These are phyloP conservation scores for Carlito syrichta DNA, from an alignment of 2,113 vertebrate genomes.

Conservation along the genomic window DNA sequence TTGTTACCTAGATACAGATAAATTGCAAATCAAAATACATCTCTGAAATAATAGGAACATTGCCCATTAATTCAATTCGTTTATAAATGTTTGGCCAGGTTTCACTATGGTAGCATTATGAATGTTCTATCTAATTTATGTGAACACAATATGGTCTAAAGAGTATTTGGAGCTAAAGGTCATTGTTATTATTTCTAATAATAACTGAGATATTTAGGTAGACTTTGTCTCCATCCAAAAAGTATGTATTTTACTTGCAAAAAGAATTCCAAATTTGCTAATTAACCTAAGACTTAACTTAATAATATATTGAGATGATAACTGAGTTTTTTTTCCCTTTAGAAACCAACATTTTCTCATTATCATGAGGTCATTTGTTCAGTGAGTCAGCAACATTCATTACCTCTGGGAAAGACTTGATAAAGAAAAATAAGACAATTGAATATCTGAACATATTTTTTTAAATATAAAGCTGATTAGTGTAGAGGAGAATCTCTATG, in stretches of 20 bases:
- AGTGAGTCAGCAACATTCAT: not conserved
- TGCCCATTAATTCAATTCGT: not conserved
- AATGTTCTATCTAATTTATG: not conserved
- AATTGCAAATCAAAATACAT: conserved; percentile 2
- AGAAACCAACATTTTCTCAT: not conserved
- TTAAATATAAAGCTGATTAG: not conserved
- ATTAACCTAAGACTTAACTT: not conserved
- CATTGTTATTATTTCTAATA: not conserved
- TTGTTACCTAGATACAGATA: not conserved
- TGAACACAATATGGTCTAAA: not conserved
- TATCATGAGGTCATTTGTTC: not conserved
- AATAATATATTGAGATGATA: not conserved
- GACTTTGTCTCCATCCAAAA: not conserved
- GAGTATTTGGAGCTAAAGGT: not conserved
- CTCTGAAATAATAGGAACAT: not conserved
- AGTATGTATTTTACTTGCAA: not conserved
- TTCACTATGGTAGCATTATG: not conserved
- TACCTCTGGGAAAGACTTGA: not conserved
- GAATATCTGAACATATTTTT: not conserved
- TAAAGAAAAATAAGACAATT: not conserved
- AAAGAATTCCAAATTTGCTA: not conserved
- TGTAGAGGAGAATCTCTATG: not conserved
- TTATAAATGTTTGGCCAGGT: not conserved
- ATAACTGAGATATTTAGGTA: not conserved
- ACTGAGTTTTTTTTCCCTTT: not conserved